Conservation (phyloP, 2,797 vertebrate species). For the Chlorospingus flavigularis region DNA sequence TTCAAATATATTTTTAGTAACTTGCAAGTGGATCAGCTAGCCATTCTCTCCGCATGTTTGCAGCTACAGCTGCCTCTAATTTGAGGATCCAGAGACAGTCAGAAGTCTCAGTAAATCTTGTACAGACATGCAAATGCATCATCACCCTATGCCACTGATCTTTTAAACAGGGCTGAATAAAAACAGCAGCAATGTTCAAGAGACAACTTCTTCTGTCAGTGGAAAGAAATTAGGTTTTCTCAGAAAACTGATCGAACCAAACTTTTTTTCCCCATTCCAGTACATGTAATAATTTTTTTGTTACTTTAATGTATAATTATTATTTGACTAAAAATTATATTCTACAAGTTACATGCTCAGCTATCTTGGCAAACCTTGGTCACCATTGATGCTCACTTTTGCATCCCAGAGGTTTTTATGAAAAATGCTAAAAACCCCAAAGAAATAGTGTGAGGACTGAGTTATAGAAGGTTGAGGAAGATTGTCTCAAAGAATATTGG, state of each 20-base stretch:
- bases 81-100: neutral
- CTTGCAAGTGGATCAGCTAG: neutral
- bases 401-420: neutral
- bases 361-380: neutral
- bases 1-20: neutral
- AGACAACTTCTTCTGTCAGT: neutral
- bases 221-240: neutral
- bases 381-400: neutral
- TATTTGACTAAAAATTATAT: neutral
- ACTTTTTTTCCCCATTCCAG: fast-evolving
- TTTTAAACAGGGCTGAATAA: neutral
- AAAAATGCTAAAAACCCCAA: neutral
- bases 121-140: neutral
- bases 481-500: neutral
- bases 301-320: neutral
- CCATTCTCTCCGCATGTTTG: neutral
- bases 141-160: neutral
- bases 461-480: neutral
- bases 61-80: neutral
- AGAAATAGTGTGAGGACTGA: neutral
- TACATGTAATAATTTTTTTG: neutral
- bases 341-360: neutral
- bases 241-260: neutral
- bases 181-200: neutral
- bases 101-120: neutral